Base-by-base conservation (phyloP, 1,140 invertebrate genomes). In the Drosophila orosa region DNA sequence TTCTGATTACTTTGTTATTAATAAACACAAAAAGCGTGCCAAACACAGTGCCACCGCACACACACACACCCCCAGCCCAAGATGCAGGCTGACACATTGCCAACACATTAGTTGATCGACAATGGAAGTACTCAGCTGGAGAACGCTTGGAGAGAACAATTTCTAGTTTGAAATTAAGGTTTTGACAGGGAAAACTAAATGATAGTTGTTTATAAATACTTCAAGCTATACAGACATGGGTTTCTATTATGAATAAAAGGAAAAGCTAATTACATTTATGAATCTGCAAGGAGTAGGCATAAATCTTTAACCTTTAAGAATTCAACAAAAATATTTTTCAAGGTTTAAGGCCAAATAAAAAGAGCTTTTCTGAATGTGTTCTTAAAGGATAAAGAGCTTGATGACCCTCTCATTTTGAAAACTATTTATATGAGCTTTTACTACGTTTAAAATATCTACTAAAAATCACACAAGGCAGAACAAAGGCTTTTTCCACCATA, bases 1-100 rank as follows among this genome's bases (percentile, higher is more conserved):
- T 80, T 87, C 83, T 87, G 83, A 87, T 87, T 87, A 87, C 83
- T 87, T 87, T 87, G 83, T 87, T 87, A 87, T 87, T 87, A 87
- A 87, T 87, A 86, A 86, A 87, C 80, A 87, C 78, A 86, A 86
- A 87, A 74, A 78, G 78, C 83, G 74, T 61, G 69, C 37, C 68
- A 74, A 59, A 69, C 60, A 84, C 76, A 45, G 22, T n/a, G 13
- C 44, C 44, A 68, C 17, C n/a, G 3, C 67, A 63, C 31, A 45
- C 58, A 83, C 66, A 65, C 65, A 61, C 33, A 29, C 39, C 56
- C 50, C 55, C 56, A 33, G 44, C 57, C 42, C 58, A 45, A 54
- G 35, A 78, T 50, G 24, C 60, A 52, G 10, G 55, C 44, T 48
- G 27, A 54, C 37, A 74, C 69, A 72, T 65, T 29, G 65, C 17